phyloP scores from a whole-genome alignment of 2,888 invertebrate genomes.

The Caenorhabditis sinica region DNA sequence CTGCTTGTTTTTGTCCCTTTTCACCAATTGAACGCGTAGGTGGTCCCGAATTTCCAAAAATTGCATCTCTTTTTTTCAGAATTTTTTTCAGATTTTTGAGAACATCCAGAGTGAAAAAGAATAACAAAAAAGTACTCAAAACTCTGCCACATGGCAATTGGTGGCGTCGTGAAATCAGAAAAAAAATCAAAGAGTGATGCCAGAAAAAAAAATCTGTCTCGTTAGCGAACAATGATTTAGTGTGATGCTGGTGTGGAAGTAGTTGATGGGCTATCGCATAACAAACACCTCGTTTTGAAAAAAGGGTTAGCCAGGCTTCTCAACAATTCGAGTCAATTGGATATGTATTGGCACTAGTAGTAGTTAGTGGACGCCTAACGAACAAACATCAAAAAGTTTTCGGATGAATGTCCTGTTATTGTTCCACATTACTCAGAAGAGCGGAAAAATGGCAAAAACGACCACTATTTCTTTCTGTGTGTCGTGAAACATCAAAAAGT shows the following conservation, averaged over 20 bases:
- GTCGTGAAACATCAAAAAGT: constrained; percentile 53
- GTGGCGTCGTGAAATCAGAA: neutral
- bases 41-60: constrained; percentile 7
- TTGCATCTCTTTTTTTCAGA: neutral
- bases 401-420: constrained; percentile 40
- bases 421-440: constrained; percentile 39
- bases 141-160: constrained; percentile 53
- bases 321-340: constrained; percentile 34
- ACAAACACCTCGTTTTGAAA: constrained; percentile 51
- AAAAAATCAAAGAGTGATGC: constrained; percentile 9
- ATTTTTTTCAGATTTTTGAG: neutral
- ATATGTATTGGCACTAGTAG: constrained; percentile 12
- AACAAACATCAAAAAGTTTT: constrained; percentile 42
- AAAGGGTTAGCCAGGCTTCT: neutral
- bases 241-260: constrained; percentile 19
- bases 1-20: constrained; percentile 1
- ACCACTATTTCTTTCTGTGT: constrained; percentile 15
- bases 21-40: constrained; percentile 33
- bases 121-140: neutral
- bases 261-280: constrained; percentile 50
- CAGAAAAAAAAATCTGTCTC: constrained; percentile 30
- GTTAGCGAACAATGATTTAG: constrained; percentile 57
- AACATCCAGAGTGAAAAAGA: constrained; percentile 1
- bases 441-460: constrained; percentile 25
- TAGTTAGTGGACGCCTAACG: constrained; percentile 16